A percentile compares a stretch with the other conserved stretches of the same genome.
Conservation (phyloP, 2,797 vertebrate genomes). For the Myotis pilosus region DNA sequence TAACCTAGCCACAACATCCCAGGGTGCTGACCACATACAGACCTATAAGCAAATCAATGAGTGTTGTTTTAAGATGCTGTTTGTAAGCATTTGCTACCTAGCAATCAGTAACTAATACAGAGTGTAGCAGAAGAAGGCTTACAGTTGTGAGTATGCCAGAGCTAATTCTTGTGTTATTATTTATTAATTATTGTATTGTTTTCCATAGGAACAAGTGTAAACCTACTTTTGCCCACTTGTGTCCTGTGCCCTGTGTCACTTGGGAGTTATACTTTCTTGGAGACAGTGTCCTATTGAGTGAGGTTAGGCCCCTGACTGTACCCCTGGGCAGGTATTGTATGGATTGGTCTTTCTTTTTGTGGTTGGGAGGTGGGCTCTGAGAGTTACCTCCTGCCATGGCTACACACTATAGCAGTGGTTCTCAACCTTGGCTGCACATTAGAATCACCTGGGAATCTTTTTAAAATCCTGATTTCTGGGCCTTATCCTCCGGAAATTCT, state of each 20-base stretch:
- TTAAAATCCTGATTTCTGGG: too few relatives aligned
- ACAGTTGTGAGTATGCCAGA: background rate
- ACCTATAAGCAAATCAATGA: background rate
- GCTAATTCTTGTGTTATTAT: background rate
- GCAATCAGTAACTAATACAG: background rate
- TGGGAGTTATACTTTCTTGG: background rate
- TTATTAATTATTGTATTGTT: background rate
- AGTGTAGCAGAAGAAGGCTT: background rate
- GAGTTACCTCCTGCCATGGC: background rate
- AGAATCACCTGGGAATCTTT: too few relatives aligned
- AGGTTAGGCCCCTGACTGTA: background rate
- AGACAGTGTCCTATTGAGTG: background rate
- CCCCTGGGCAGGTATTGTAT: background rate
- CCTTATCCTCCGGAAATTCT: too few relatives aligned
- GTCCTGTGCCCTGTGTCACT: background rate
- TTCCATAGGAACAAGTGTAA: background rate
- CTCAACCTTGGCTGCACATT: too few relatives aligned
- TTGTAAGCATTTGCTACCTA: background rate
- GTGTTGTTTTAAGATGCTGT: background rate
- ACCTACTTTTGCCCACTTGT: background rate
- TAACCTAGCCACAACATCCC: background rate
- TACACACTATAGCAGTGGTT: background rate
- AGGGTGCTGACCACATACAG: background rate
- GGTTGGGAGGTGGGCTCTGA: background rate
- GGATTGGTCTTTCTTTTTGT: background rate